Evolutionary conservation across 1,140 invertebrate genomes (phyloP), one percentile per base, ranked within the genome.

Genomic region (Vanessa atalanta): DNA sequence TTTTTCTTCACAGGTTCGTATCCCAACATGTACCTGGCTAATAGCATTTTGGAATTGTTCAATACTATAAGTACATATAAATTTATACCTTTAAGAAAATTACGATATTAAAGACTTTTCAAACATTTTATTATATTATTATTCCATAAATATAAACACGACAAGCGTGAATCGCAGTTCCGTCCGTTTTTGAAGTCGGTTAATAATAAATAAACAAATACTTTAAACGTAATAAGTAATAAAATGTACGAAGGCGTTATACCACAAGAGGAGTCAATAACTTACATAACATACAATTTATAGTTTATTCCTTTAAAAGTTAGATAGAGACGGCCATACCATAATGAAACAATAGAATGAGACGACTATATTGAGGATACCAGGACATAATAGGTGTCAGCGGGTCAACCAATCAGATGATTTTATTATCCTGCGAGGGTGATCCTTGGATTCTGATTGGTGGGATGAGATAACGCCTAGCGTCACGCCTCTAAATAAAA

Each of bases 381-480:
- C 78, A 87, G 87, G 87, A 90, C 77, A 83, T 83, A 72, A 80
- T 76, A 77, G 67, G 80, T 86, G 75, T 82, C 77, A 76, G 51
- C 37, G 60, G 37, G 65, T 79, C 47, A 53, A 74, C 90, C 90
- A 92, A 91, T 91, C 79, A 73, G 70, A 73, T 57, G 48, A 13
- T 31, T 76, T 65, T 74, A 72, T 83, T 88, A 89, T 91, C 88
- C 90, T 92, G 87, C 66, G 69, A 88, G 80, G 84, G 83, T 75
- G 77, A 88, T 88, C 83, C 85, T 87, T 83, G 75, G 51, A 37
- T 74, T 74, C 57, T 84, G 81, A 91, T 91, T 92, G 90, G 90
- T 76, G 50, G 83, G 72, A 67, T 83, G 63, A 90, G 90, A 92
- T 84, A 90, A 89, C 87, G 87, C 88, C 85, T 85, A 53, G 51